Percentiles rank a stretch among this genome's conserved stretches.
These are phyloP conservation scores for Trematomus loennbergii DNA, from an alignment of 2,113 vertebrate genomes.

Conservation along the genomic window DNA sequence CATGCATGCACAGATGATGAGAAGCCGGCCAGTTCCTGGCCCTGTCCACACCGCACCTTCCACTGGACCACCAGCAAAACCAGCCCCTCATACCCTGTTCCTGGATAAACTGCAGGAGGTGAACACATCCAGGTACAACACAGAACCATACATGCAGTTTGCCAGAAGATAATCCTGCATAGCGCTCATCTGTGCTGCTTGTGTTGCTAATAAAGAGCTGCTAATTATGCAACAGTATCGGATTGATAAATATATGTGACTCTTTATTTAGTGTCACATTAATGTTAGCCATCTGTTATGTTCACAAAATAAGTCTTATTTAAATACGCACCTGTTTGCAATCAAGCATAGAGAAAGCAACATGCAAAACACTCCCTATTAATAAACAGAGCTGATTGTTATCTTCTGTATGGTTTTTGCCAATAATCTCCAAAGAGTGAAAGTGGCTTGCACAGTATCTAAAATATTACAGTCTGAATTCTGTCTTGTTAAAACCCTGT, in stretches of 20 bases:
- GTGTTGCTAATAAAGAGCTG: neutral
- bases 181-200: neutral
- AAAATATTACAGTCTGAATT: neutral
- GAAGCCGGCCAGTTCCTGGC: constrained; percentile 54
- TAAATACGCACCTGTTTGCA: constrained; percentile 32
- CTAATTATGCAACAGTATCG: neutral
- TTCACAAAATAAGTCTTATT: neutral
- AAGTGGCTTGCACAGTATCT: neutral
- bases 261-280: neutral
- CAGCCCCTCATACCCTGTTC: constrained; percentile 72
- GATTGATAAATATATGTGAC: neutral
- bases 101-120: constrained; percentile 87
- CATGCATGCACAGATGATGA: constrained; percentile 80
- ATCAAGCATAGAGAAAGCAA: constrained; percentile 28
- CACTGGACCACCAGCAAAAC: constrained; percentile 46
- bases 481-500: constrained; percentile 2
- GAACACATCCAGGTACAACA: constrained; percentile 81
- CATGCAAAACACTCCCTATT: constrained; percentile 30
- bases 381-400: constrained; percentile 1
- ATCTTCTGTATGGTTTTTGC: neutral
- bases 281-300: neutral
- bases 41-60: constrained; percentile 41
- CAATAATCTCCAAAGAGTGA: neutral
- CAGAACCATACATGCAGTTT: neutral
- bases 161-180: neutral